Conservation (phyloP, 2,888 invertebrate species). For the Drosophila infuscata region DNA sequence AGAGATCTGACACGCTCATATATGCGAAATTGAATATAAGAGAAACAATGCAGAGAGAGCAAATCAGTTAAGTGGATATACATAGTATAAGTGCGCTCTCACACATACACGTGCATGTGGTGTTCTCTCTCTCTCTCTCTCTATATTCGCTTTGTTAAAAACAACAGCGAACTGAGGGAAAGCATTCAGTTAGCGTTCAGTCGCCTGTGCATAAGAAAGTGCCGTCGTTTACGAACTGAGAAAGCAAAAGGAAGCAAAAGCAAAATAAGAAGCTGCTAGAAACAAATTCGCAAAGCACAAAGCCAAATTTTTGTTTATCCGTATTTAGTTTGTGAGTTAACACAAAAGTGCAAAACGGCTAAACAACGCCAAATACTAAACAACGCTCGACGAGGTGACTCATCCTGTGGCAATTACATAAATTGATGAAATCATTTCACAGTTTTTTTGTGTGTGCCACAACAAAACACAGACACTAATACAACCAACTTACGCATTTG, state of each 20-base stretch:
- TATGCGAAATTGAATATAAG: background rate
- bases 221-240: background rate
- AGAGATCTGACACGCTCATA: background rate
- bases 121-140: slow-evolving; percentile 4
- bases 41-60: slow-evolving; percentile 12
- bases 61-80: slow-evolving; percentile 1
- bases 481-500: slow-evolving; percentile 8
- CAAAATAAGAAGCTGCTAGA: slow-evolving; percentile 6
- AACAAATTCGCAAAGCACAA: slow-evolving; percentile 25
- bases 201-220: slow-evolving; percentile 11
- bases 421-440: slow-evolving; percentile 55
- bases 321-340: slow-evolving; percentile 14
- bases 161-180: slow-evolving; percentile 13
- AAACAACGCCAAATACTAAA: slow-evolving; percentile 38
- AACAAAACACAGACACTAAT: slow-evolving; percentile 4
- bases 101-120: background rate
- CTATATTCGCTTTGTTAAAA: slow-evolving; percentile 21
- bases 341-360: slow-evolving; percentile 59
- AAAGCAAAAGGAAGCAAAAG: background rate
- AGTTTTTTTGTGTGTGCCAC: slow-evolving; percentile 9
- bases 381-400: slow-evolving; percentile 67
- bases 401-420: slow-evolving; percentile 66
- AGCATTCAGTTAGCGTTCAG: slow-evolving; percentile 50
- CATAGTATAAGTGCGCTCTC: background rate
- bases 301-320: slow-evolving; percentile 3